Evolutionary conservation across 1,140 invertebrate species (phyloP), one percentile per base, ranked within the genome.

Genomic region (Anastrepha ludens): DNA sequence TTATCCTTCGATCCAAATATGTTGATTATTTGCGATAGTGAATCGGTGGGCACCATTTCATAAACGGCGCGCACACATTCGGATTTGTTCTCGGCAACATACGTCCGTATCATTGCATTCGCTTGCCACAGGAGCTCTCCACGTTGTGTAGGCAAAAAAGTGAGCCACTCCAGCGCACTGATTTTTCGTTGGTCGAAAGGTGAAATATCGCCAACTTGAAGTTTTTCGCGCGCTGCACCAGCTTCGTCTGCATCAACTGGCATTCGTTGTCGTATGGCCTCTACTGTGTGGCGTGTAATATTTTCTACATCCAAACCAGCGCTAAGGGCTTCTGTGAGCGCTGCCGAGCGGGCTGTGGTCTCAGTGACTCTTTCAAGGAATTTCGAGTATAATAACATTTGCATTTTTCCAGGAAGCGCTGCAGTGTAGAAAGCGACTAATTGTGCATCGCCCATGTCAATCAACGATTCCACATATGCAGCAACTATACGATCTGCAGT

Each of bases 21-120:
- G 11, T 90, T 91, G 50, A 95, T 91, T 15, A 97, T 94, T 29
- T 95, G 91, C 88, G 95, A 94, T n/a, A 97, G 94, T 3, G 96
- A 94, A 93, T 97, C 95, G 5, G 90, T 50, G 8, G 96, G 95
- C 20, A 96, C 94, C 94, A 97, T 97, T 88, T 95, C 94, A 90
- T 96, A 96, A 29, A 96, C 95, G 88, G 95, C 94, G 59, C 95
- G 94, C 29, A 96, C 96, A 87, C 96, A 96, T 90, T 96, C 95
- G 55, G 96, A 90, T 91, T 96, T 96, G 2, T 94, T 94, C 70
- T 95, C 92, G 3, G 94, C 95, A 81, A 98, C 92, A 92, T 98
- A 98, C 67, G 95, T 95, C 88, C 98, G 95, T 90, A 98, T 97
- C 88, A 99, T 95, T n/a, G 97, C 96, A 95, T 99, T 99, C 2